These are phyloP conservation scores for Pseudorhombus dupliciocellatus DNA, from an alignment of 2,113 vertebrate genomes.

Conservation along the genomic window DNA sequence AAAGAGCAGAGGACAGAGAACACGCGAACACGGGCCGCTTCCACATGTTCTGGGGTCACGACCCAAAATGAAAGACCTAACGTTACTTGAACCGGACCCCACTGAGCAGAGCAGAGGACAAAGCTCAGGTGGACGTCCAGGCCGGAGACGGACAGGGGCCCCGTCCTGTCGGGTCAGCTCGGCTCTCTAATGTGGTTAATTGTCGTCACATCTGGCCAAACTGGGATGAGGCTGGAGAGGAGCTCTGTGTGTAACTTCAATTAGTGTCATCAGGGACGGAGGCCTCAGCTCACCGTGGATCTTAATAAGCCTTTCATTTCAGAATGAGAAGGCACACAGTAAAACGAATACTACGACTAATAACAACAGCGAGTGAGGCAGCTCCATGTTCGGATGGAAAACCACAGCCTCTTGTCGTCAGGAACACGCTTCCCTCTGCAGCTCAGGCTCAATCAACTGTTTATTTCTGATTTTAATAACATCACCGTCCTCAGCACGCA, in stretches of 20 bases:
- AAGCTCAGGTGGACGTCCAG: not conserved
- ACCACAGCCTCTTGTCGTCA: no score
- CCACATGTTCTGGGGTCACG: not conserved
- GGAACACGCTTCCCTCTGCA: no score
- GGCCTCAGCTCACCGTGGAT: no score
- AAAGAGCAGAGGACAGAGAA: constrained; percentile 5
- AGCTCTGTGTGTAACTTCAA: no score
- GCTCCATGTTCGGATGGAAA: not conserved
- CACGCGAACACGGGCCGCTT: not conserved
- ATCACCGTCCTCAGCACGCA: not conserved
- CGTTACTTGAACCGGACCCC: not conserved
- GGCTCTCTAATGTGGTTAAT: not conserved
- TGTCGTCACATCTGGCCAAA: not conserved
- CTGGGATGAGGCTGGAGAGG: no score
- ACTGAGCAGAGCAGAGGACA: not conserved
- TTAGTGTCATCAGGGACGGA: no score
- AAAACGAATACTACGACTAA: not conserved
- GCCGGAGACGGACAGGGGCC: constrained; percentile 6
- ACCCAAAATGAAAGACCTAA: not conserved
- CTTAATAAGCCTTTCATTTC: no score
- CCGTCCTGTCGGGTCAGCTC: constrained; percentile 20
- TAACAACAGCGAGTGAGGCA: not conserved
- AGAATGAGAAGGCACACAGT: not conserved
- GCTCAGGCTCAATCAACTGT: not conserved
- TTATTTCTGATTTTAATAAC: not conserved